A percentile compares a stretch with the other conserved stretches of the same genome.
phyloP scores from a whole-genome alignment of 2,888 invertebrate species.

The Disparrhopalites patrizii region DNA sequence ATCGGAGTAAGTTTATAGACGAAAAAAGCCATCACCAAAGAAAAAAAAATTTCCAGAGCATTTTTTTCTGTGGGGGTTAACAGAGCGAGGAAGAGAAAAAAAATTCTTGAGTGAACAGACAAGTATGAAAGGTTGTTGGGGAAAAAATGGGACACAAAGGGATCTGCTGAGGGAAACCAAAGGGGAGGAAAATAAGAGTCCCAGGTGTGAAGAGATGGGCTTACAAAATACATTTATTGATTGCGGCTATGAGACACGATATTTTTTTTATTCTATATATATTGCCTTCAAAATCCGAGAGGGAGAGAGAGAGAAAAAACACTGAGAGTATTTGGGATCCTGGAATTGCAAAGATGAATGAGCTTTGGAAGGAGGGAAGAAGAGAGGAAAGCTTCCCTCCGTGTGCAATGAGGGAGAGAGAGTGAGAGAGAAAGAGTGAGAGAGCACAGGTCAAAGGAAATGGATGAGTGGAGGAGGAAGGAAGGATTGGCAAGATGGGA shows the following conservation, averaged over 20 bases:
- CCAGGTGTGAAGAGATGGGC: slow-evolving; percentile 36
- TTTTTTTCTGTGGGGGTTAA: too few species aligned
- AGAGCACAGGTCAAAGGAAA: slow-evolving; percentile 13
- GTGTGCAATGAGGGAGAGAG: too few species aligned
- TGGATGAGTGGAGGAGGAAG: slow-evolving; percentile 7
- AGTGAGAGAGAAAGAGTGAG: neutral
- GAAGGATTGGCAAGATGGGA: slow-evolving; percentile 29
- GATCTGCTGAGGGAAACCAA: neutral
- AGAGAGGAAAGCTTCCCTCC: too few species aligned
- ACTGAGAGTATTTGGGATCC: too few species aligned
- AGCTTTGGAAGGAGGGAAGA: neutral
- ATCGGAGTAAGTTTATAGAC: neutral
- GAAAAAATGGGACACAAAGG: slow-evolving; percentile 8
- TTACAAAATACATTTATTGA: slow-evolving; percentile 42
- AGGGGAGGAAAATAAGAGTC: slow-evolving; percentile 24
- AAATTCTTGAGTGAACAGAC: slow-evolving; percentile 4
- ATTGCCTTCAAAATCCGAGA: too few species aligned
- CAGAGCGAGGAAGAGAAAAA: slow-evolving; percentile 23
- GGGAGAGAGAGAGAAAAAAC: too few species aligned
- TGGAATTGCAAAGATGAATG: too few species aligned
- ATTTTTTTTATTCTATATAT: too few species aligned
- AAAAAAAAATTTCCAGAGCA: neutral
- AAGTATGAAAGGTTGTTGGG: neutral
- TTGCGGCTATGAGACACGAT: slow-evolving; percentile 26
- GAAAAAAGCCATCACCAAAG: neutral